Evolutionary conservation across 2,888 invertebrate species (phyloP).

Genomic region (Acleris emargana): DNA sequence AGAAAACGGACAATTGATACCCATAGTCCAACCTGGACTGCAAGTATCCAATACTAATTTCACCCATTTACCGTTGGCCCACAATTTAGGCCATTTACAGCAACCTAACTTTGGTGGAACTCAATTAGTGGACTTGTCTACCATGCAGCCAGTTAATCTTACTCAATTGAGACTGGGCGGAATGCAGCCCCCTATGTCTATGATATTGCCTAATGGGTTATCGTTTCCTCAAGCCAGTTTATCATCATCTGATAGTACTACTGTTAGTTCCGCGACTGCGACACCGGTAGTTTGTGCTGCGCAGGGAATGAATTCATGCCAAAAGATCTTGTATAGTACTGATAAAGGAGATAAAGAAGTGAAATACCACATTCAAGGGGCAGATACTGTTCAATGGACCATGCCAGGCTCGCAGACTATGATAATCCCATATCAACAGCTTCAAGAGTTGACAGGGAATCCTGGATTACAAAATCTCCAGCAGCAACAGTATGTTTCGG

Average conservation of each 20-base stretch:
- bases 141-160: slow-evolving; percentile 76
- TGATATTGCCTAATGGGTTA: slow-evolving; percentile 74
- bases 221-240: slow-evolving; percentile 72
- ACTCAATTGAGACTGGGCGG: slow-evolving; percentile 74
- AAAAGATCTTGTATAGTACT: slow-evolving; percentile 75
- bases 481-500: slow-evolving; percentile 76
- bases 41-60: slow-evolving; percentile 76
- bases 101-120: slow-evolving; percentile 72
- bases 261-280: slow-evolving; percentile 72
- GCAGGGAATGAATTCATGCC: slow-evolving; percentile 70
- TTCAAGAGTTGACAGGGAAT: slow-evolving; percentile 69
- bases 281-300: slow-evolving; percentile 79
- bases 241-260: slow-evolving; percentile 69
- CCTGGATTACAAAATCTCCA: slow-evolving; percentile 71
- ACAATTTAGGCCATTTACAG: slow-evolving; percentile 63
- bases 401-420: slow-evolving; percentile 78
- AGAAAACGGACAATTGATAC: slow-evolving; percentile 78
- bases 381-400: slow-evolving; percentile 75
- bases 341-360: slow-evolving; percentile 77
- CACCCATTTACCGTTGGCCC: slow-evolving; percentile 70
- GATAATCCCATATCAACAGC: slow-evolving; percentile 77
- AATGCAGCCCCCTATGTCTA: slow-evolving; percentile 77
- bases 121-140: slow-evolving; percentile 74
- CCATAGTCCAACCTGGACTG: slow-evolving; percentile 76
- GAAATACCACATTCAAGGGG: slow-evolving; percentile 76